Evolutionary conservation across 2,113 vertebrate species (phyloP).

Genomic region (Alaudala cheleensis): DNA sequence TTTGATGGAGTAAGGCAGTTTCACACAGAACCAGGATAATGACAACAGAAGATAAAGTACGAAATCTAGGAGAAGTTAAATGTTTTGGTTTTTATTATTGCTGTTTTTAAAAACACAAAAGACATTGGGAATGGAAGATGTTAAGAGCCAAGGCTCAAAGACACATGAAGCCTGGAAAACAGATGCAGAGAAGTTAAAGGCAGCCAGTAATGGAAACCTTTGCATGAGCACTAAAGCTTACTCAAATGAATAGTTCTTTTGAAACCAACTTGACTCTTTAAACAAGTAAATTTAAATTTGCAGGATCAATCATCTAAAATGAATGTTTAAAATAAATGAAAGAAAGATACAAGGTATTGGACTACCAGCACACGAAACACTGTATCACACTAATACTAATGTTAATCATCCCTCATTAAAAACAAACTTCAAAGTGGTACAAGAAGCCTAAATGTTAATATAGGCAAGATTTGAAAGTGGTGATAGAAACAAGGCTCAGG

Average conservation of each 20-base stretch:
- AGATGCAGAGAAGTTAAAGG: background rate
- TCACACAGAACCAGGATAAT: background rate
- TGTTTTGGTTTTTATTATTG: background rate
- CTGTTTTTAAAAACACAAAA: background rate
- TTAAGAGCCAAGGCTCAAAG: background rate
- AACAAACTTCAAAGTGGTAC: conserved; percentile 2
- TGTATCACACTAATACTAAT: background rate
- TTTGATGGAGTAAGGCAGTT: background rate
- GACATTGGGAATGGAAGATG: background rate
- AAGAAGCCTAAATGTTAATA: background rate
- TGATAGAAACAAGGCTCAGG: background rate
- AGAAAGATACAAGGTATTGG: background rate
- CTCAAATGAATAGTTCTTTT: background rate
- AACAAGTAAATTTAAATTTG: background rate
- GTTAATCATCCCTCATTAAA: conserved; percentile 18
- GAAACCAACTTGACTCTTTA: background rate
- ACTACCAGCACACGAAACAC: background rate
- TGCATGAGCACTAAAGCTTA: background rate
- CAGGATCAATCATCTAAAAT: background rate
- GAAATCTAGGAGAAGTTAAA: background rate
- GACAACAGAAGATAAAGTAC: background rate
- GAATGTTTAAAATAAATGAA: background rate
- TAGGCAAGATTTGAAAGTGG: background rate
- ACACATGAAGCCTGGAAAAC: background rate
- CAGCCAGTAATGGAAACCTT: background rate